phyloP scores from a whole-genome alignment of 2,888 invertebrate species.

The Itoplectis maculator region DNA sequence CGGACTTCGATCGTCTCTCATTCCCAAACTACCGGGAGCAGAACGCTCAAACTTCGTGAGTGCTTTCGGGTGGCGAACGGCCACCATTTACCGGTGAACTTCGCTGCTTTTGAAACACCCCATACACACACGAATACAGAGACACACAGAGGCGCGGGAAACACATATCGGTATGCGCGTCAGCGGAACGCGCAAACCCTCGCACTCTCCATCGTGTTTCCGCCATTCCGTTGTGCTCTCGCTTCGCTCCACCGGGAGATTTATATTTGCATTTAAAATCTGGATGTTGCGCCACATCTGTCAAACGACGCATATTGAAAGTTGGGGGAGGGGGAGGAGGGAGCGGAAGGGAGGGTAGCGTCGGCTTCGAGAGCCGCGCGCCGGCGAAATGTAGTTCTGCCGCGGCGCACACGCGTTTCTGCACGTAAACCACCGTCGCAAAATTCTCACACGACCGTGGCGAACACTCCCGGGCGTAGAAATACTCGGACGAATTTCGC shows the following conservation, averaged over 20 bases:
- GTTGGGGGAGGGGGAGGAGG: too few species aligned
- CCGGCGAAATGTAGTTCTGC: neutral
- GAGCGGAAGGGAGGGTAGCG: too few species aligned
- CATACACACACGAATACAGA: neutral
- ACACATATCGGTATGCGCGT: constrained; percentile 14
- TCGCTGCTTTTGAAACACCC: neutral
- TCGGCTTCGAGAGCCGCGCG: neutral
- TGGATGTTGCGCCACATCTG: constrained; percentile 72
- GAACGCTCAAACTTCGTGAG: too few species aligned
- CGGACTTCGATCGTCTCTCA: too few species aligned
- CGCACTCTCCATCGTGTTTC: constrained; percentile 19
- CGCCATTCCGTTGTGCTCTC: constrained; percentile 42
- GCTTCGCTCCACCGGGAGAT: constrained; percentile 64
- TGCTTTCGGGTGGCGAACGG: too few species aligned
- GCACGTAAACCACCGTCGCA: neutral
- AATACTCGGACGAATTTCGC: constrained; percentile 35
- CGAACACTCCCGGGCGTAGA: neutral
- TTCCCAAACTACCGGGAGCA: too few species aligned
- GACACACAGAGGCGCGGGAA: neutral
- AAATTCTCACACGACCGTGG: constrained; percentile 19
- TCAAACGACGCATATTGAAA: constrained; percentile 78
- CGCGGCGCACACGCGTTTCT: constrained; percentile 10
- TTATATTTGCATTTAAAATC: constrained; percentile 78
- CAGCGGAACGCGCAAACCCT: constrained; percentile 5
- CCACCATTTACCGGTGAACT: too few species aligned